Evolutionary conservation across 2,113 vertebrate species (phyloP).

Genomic region (Mastomys natalensis): DNA sequence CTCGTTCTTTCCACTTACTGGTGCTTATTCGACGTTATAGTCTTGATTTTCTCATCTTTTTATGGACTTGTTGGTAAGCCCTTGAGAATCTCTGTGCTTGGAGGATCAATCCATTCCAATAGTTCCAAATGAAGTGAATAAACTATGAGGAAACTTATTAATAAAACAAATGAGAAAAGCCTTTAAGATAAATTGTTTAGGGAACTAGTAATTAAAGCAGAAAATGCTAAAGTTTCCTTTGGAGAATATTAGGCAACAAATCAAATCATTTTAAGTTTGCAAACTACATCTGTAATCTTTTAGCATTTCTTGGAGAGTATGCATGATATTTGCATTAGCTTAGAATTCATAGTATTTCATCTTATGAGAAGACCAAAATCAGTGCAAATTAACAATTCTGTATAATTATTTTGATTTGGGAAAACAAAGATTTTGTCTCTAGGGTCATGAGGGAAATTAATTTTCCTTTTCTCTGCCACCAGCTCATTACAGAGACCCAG

Average conservation of each 20-base stretch:
- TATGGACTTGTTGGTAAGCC: conserved; percentile 30
- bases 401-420: conserved; percentile 59
- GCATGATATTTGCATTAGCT: conserved; percentile 25
- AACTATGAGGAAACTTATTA: conserved; percentile 50
- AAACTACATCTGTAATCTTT: conserved; percentile 28
- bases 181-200: conserved; percentile 55
- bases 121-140: not conserved
- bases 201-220: conserved; percentile 70
- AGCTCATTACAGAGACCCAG: not conserved
- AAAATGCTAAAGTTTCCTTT: conserved; percentile 57
- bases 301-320: conserved; percentile 13
- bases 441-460: not conserved
- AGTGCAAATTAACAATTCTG: not conserved
- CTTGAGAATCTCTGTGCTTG: conserved; percentile 42
- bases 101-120: not conserved
- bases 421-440: conserved; percentile 44
- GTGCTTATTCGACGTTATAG: not conserved
- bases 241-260: conserved; percentile 38
- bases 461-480: not conserved
- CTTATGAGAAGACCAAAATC: conserved; percentile 27
- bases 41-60: conserved; percentile 36
- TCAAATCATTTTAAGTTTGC: conserved; percentile 63
- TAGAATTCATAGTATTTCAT: conserved; percentile 41
- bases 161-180: conserved; percentile 66
- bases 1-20: not conserved